Evolutionary conservation across 2,113 vertebrate genomes (phyloP).

Genomic region (Eulemur rufifrons): DNA sequence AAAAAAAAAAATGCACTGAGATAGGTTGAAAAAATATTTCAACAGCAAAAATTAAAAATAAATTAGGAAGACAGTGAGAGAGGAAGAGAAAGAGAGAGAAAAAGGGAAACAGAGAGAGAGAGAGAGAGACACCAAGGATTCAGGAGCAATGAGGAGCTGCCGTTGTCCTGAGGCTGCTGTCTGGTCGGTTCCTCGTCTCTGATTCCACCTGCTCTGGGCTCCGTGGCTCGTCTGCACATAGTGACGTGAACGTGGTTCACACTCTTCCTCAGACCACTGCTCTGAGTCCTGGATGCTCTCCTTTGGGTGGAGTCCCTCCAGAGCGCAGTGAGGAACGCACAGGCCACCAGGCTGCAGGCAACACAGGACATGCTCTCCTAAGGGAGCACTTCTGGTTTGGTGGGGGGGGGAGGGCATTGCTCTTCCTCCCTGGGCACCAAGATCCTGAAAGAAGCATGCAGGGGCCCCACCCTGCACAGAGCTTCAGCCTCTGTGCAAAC

Average conservation of each 20-base stretch:
- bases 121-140: too few species aligned
- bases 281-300: too few species aligned
- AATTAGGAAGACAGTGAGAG: background rate
- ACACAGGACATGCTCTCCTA: background rate
- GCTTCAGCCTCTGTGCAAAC: background rate
- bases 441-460: background rate
- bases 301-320: too few species aligned
- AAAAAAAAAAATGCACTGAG: background rate
- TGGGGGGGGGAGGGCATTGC: too few species aligned
- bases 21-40: background rate
- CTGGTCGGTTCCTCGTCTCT: background rate
- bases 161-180: accelerated
- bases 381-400: accelerated
- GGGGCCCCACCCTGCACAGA: accelerated
- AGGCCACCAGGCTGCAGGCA: background rate
- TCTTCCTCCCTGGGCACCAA: background rate
- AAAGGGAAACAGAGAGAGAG: too few species aligned
- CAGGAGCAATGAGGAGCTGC: background rate
- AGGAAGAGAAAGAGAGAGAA: too few species aligned
- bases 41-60: background rate
- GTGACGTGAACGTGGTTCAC: accelerated
- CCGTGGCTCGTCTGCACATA: background rate
- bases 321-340: background rate
- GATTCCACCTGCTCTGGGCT: background rate
- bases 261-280: background rate